These are phyloP conservation scores for Neoseiulus cucumeris DNA, from an alignment of 1,140 invertebrate genomes.

Conservation along the genomic window DNA sequence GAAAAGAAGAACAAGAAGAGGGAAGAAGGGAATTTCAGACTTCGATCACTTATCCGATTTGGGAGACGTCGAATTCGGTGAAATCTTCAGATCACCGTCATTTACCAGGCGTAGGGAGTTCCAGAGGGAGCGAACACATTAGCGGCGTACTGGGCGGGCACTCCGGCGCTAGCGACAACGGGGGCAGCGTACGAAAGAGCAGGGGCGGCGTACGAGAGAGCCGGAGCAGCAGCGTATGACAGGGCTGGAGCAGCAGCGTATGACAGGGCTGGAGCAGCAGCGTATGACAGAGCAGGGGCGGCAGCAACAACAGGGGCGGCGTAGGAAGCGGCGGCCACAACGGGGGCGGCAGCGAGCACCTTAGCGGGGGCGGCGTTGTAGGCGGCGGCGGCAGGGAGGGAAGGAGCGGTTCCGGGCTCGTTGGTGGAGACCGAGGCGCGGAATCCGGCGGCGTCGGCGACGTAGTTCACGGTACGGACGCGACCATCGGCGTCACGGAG, in stretches of 20 bases:
- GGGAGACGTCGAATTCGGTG: too few species aligned
- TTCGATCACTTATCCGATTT: too few species aligned
- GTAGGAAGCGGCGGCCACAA: constrained; percentile 16
- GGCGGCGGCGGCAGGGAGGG: constrained; percentile 18
- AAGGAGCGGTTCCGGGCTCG: constrained; percentile 18
- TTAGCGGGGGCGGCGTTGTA: constrained; percentile 17
- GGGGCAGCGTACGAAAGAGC: constrained; percentile 22
- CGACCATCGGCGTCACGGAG: constrained; percentile 22
- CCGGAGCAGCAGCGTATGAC: constrained; percentile 30
- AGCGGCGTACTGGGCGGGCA: neutral
- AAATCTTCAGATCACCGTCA: neutral
- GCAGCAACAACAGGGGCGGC: constrained; percentile 23
- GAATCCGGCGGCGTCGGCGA: constrained; percentile 23
- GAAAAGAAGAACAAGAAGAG: too few species aligned
- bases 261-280: constrained; percentile 25
- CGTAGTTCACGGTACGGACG: constrained; percentile 22
- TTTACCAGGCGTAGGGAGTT: neutral
- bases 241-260: constrained; percentile 32
- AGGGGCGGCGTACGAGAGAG: constrained; percentile 16
- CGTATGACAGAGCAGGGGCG: constrained; percentile 8
- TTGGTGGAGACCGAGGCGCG: constrained; percentile 21
- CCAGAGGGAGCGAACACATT: constrained; percentile 2
- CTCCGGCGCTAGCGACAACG: constrained; percentile 16
- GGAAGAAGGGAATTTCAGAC: too few species aligned
- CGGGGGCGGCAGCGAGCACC: constrained; percentile 28